Percentiles rank a stretch among this genome's conserved stretches.
phyloP scores from a whole-genome alignment of 2,888 invertebrate genomes.

The Resseliella maxima region DNA sequence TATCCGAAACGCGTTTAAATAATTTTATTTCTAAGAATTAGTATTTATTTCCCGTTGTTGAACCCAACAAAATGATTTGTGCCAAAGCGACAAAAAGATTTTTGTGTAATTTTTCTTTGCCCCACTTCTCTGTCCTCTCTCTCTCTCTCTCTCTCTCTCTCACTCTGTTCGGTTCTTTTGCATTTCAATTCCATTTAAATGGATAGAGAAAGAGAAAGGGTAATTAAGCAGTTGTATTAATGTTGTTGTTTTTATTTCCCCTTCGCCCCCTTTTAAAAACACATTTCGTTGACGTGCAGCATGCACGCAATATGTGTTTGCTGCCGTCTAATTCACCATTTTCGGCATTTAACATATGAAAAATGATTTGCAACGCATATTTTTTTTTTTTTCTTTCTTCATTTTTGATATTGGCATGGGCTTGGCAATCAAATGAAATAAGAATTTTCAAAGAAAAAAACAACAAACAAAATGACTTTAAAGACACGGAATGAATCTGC shows the following conservation, averaged over 20 bases:
- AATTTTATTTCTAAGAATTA: constrained; percentile 1
- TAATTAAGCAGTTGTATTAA: background rate
- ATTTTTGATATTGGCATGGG: constrained; percentile 26
- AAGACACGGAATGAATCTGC: background rate
- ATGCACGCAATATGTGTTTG: constrained; percentile 47
- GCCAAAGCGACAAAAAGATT: constrained; percentile 27
- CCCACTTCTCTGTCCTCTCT: background rate
- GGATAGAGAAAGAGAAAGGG: constrained; percentile 2
- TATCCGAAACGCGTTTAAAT: constrained; percentile 36
- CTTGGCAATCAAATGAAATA: background rate
- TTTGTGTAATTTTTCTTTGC: background rate
- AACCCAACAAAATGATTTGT: constrained; percentile 23
- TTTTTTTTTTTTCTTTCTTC: too few species aligned
- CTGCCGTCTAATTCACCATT: constrained; percentile 46
- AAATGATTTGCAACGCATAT: constrained; percentile 19
- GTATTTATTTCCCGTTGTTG: constrained; percentile 15
- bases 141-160: background rate
- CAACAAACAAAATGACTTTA: background rate
- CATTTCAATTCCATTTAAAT: background rate
- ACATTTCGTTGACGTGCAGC: constrained; percentile 21
- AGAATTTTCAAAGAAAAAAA: background rate
- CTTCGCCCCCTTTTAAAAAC: background rate
- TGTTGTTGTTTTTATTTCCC: background rate
- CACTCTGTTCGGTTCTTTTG: background rate
- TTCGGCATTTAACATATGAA: constrained; percentile 38